phyloP scores from a whole-genome alignment of 2,113 vertebrate species.

The Onychorhynchus coronatus region DNA sequence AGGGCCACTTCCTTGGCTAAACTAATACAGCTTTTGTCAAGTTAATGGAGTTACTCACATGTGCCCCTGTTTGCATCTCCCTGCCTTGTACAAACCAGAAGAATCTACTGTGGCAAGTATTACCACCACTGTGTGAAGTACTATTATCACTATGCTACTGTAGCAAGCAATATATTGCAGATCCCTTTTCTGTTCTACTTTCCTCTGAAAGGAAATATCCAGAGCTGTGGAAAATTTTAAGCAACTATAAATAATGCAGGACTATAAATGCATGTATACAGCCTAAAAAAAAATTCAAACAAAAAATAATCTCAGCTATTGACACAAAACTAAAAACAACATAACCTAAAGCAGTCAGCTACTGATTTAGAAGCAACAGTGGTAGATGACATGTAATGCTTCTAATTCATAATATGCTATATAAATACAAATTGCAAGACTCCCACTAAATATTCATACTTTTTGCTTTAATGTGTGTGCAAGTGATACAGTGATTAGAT shows the following conservation, averaged over 20 bases:
- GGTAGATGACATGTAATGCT: not conserved
- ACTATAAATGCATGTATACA: not conserved
- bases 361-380: not conserved
- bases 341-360: not conserved
- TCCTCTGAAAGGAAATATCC: not conserved
- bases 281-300: not conserved
- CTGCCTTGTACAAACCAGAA: not conserved
- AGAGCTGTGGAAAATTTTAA: not conserved
- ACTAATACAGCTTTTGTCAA: not conserved
- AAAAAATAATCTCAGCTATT: not conserved
- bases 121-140: not conserved
- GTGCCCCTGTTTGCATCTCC: not conserved
- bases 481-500: not conserved
- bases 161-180: not conserved
- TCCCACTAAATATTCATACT: not conserved
- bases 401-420: not conserved
- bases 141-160: not conserved
- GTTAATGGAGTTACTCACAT: not conserved
- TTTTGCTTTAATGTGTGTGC: not conserved
- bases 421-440: not conserved
- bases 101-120: not conserved
- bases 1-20: not conserved
- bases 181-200: not conserved
- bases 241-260: not conserved
- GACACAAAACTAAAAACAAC: not conserved